Base-by-base conservation (phyloP, 2,888 invertebrate genomes). In the Tenthredo distinguenda region DNA sequence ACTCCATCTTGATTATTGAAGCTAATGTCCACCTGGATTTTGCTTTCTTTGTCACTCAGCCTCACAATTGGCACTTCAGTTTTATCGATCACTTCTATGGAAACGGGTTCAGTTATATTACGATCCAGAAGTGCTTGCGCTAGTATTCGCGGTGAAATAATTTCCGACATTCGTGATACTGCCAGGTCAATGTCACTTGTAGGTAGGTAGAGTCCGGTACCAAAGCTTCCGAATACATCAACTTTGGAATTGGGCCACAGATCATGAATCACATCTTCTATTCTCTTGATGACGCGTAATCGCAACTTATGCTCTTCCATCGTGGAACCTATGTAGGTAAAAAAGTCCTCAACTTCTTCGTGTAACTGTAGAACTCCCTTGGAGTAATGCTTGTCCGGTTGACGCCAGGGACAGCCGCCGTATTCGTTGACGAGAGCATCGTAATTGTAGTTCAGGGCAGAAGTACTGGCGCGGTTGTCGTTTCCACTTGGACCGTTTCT, bases 61-160 rank as follows among this genome's bases (percentile, higher is more conserved):
- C 99, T 99, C 88, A 99, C 98, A 91, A 99, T 99, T 90, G 99
- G 99, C 90, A 99, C 99, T 84, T 99, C 98, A 86, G 99, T 99
- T 94, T 98, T 99, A 94, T 99, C 99, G 90, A 99, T 95, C 91
- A 99, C 99, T 95, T 99, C 98, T 93, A 99, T 97, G 92, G 97
- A 97, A 92, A 96, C 96, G 91, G 97, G 96, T 93, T 98, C 97
- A 84, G 98, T 98, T 88, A 99, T 97, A 91, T 97, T 97, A 93
- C 97, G 97, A 90, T 97, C 97, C 88, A 98, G 95, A 90, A 99
- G 95, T 93, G 98, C 98, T 89, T 97, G 96, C 94, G 99, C 98
- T 91, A 99, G 95, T 74, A 98, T 98, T 94, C 98, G 96, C 90
- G 99, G 95, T 85, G 99, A 99, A 91, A 98, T 95, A 93, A 97